These are phyloP conservation scores for Molanna angustata DNA, from an alignment of 2,888 invertebrate species.

Conservation along the genomic window DNA sequence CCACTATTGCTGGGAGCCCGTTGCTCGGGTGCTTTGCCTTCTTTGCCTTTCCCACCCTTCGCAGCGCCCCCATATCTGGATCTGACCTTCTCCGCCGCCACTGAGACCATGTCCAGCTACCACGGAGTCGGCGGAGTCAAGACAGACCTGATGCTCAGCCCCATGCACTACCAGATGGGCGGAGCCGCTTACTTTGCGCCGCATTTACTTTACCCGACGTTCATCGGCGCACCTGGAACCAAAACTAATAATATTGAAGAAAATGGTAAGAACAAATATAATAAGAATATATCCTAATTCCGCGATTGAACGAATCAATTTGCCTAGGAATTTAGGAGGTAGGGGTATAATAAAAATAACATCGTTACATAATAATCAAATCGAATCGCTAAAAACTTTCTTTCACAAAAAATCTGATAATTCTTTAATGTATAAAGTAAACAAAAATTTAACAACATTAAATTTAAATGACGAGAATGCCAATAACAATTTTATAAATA, in stretches of 20 bases:
- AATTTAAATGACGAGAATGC: no score
- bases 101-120: constrained; percentile 33
- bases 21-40: constrained; percentile 6
- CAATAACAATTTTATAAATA: no score
- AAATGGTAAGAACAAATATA: constrained; percentile 42
- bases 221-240: constrained; percentile 33
- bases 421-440: no score
- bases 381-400: no score
- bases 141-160: constrained; percentile 15
- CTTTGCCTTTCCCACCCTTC: constrained; percentile 10
- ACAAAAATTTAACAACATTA: no score
- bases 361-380: no score
- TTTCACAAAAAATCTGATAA: no score
- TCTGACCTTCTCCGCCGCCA: constrained; percentile 38
- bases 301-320: no score
- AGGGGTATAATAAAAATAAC: no score
- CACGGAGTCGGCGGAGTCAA: no score
- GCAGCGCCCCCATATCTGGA: constrained; percentile 34
- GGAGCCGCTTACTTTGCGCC: constrained; percentile 39
- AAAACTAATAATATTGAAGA: background rate
- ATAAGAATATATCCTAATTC: no score
- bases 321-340: no score
- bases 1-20: constrained; percentile 39
- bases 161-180: constrained; percentile 28
- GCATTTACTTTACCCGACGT: constrained; percentile 42